Evolutionary conservation across 2,113 vertebrate species (phyloP), one percentile per base, ranked within the genome.

Genomic region (Microcebus jonahi): DNA sequence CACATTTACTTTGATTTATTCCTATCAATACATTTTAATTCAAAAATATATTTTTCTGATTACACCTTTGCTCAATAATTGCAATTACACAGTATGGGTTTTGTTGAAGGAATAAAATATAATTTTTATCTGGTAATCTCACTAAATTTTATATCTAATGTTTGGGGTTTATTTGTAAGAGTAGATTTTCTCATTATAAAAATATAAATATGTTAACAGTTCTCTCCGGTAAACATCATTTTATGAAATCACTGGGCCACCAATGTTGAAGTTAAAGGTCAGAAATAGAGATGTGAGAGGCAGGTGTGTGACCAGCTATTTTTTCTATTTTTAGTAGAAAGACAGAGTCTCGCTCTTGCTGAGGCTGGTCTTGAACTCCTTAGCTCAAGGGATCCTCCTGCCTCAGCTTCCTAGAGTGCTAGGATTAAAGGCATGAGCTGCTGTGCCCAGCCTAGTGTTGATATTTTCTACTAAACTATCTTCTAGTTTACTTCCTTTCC

Each of bases 1-100:
- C 63, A 96, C 8, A 96, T 84, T 96, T 96, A 93, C 73, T 97
- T 94, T 96, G 94, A 94, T 97, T 97, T 96, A 94, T 95, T 96
- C 48, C 23, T 87, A 95, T 94, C 86, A 84, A 96, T 93, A 94
- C 53, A 87, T 87, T 97, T 96, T 97, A 96, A 97, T 82, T 95
- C 70, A 96, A 96, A 96, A 79, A 85, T 88, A 84, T 96, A 57
- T 87, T 91, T 90, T 96, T 92, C 68, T 94, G 88, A 86, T 97
- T 95, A 82, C 4, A 73, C 31, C 86, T 97, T 97, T 96, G 45
- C 67, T 93, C 88, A 92, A 21, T 96, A 95, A 97, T 79, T 90
- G 82, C 96, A 84, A 75, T 42, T 86, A 91, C n/a, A 96, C 5
- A 79, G 61, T 96, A 75, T 63, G 10, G 31, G 36, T 88, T 89